Percentiles rank a stretch among this genome's conserved stretches.
These are phyloP conservation scores for Panagrolaimus sp. DNA, from an alignment of 1,140 invertebrate genomes.

Conservation along the genomic window DNA sequence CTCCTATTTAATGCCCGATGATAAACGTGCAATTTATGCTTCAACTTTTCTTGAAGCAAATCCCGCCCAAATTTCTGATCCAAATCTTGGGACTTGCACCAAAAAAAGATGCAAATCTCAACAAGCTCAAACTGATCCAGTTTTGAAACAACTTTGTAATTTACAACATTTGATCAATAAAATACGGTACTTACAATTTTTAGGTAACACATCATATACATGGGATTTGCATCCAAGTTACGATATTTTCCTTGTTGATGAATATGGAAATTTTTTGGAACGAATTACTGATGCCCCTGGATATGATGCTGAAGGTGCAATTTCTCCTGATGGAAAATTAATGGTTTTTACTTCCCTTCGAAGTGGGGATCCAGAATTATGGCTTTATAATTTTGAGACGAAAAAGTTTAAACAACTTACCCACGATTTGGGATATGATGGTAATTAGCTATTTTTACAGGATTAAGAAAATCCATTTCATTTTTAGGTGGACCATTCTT, in stretches of 20 bases:
- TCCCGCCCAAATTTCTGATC: slow-evolving; percentile 18
- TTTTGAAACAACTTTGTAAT: slow-evolving; percentile 35
- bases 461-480: too few species aligned
- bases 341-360: slow-evolving; percentile 41
- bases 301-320: slow-evolving; percentile 42
- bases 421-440: slow-evolving; percentile 33
- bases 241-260: slow-evolving; percentile 38
- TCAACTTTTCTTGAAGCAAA: slow-evolving; percentile 28
- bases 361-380: slow-evolving; percentile 40
- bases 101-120: slow-evolving; percentile 28
- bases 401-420: slow-evolving; percentile 13
- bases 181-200: too few species aligned
- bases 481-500: slow-evolving; percentile 41
- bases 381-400: slow-evolving; percentile 18
- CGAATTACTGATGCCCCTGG: slow-evolving; percentile 27
- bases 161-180: too few species aligned
- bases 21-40: slow-evolving; percentile 29
- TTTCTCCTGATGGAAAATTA: slow-evolving; percentile 36
- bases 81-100: slow-evolving; percentile 21
- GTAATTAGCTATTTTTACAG: too few species aligned
- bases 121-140: slow-evolving; percentile 36
- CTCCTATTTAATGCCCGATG: slow-evolving; percentile 38
- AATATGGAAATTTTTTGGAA: slow-evolving; percentile 35
- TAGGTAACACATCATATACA: slow-evolving; percentile 34
- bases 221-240: slow-evolving; percentile 37